Percentiles rank a stretch among this genome's conserved stretches.
These are phyloP conservation scores for Liopterus haemorrhoidalis DNA, from an alignment of 2,888 invertebrate genomes.

Conservation along the genomic window DNA sequence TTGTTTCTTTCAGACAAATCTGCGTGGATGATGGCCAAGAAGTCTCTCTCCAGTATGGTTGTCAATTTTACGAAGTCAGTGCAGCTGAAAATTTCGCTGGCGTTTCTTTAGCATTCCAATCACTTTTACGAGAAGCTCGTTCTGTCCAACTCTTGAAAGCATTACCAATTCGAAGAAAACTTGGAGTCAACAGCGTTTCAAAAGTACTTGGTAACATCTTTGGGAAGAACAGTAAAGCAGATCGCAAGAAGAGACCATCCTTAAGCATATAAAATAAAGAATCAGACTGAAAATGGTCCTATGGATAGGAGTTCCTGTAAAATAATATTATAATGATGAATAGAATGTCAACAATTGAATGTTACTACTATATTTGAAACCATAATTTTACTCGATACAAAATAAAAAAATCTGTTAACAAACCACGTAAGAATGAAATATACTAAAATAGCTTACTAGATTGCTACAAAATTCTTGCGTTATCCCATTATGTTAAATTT, in stretches of 20 bases:
- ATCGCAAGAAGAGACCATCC: conserved; percentile 71
- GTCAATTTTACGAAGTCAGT: conserved; percentile 80
- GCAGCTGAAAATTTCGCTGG: conserved; percentile 78
- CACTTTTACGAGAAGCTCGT: conserved; percentile 66
- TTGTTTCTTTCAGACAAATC: conserved; percentile 55
- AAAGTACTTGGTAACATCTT: conserved; percentile 75
- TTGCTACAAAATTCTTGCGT: too few species aligned
- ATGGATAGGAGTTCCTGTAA: too few species aligned
- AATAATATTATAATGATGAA: too few species aligned
- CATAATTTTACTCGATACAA: too few species aligned
- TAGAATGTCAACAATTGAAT: too few species aligned
- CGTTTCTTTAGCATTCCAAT: conserved; percentile 74
- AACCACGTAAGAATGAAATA: too few species aligned
- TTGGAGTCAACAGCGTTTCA: conserved; percentile 71
- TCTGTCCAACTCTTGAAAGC: conserved; percentile 65
- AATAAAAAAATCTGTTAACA: too few species aligned
- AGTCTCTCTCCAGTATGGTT: conserved; percentile 67
- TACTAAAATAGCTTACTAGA: too few species aligned
- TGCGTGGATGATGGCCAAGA: conserved; percentile 77
- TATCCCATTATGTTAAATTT: too few species aligned
- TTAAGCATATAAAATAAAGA: conserved; percentile 58
- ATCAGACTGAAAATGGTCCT: background rate
- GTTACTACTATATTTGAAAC: too few species aligned
- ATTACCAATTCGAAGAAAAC: conserved; percentile 63
- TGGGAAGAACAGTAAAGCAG: conserved; percentile 70